Percentiles rank a stretch among this genome's conserved stretches.
Evolutionary conservation across 2,888 invertebrate species (phyloP).

Genomic region (Thyatira batis): DNA sequence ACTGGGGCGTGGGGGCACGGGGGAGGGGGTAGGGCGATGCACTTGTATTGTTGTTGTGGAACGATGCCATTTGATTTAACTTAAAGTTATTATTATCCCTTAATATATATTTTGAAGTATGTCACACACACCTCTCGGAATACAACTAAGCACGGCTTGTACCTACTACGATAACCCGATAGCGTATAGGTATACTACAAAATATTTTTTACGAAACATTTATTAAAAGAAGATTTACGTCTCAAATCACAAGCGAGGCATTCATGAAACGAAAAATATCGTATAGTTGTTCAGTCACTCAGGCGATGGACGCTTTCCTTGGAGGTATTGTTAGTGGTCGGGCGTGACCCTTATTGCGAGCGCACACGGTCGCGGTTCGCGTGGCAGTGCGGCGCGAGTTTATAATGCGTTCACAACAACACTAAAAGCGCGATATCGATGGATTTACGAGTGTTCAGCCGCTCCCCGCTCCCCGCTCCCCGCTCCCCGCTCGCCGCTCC

Average conservation of each 20-base stretch:
- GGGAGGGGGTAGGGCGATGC: no score
- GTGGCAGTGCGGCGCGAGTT: slow-evolving; percentile 4
- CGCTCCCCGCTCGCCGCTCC: not conserved
- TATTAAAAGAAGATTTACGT: slow-evolving; percentile 7
- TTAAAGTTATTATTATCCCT: no score
- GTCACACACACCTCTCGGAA: no score
- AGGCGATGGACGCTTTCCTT: not conserved
- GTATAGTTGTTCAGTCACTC: not conserved
- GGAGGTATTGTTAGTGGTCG: not conserved
- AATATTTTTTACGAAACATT: no score
- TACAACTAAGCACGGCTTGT: no score
- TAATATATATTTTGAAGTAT: no score
- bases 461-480: not conserved
- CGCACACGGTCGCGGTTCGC: not conserved
- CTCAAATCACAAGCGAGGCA: slow-evolving; percentile 8
- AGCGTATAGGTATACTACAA: no score
- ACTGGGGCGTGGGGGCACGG: no score
- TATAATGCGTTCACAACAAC: slow-evolving; percentile 14
- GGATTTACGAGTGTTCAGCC: not conserved
- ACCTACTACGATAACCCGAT: no score
- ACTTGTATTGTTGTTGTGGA: no score
- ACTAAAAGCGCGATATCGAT: slow-evolving; percentile 9
- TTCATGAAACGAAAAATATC: slow-evolving; percentile 8
- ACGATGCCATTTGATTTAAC: no score
- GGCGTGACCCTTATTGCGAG: not conserved